Percentiles rank a stretch among this genome's conserved stretches.
phyloP scores from a whole-genome alignment of 2,797 vertebrate genomes.

The Alcedo quadribrachys region DNA sequence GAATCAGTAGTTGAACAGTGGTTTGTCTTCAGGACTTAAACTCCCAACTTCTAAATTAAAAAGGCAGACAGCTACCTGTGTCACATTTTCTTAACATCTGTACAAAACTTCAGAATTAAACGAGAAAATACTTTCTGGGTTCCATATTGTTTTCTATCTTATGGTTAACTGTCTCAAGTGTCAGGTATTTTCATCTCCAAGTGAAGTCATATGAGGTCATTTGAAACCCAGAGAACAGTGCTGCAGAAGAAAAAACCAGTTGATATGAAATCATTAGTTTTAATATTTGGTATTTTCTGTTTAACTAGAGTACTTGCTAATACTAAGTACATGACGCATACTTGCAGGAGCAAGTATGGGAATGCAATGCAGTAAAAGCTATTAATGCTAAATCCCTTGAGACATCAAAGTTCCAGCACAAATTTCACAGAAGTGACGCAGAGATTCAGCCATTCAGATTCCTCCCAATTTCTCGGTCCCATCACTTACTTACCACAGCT shows the following conservation, averaged over 20 bases:
- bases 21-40: background rate
- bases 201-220: conserved; percentile 5
- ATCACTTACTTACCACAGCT: background rate
- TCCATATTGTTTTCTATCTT: background rate
- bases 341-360: background rate
- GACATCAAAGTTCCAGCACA: background rate
- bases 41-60: background rate
- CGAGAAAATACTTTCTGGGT: background rate
- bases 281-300: background rate
- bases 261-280: background rate
- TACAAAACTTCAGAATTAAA: background rate
- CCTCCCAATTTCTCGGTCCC: background rate
- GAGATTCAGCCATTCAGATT: background rate
- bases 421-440: background rate
- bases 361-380: background rate
- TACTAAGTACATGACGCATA: background rate
- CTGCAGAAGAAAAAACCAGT: background rate
- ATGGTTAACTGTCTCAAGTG: background rate
- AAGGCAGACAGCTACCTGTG: rapidly evolving
- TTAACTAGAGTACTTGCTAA: background rate
- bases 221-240: background rate
- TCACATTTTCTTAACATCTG: background rate
- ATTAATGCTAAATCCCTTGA: background rate
- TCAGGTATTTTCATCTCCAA: background rate
- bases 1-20: background rate